phyloP scores from a whole-genome alignment of 35 echinoderm and acorn worm species.

The Strongylocentrotus purpuratus region DNA sequence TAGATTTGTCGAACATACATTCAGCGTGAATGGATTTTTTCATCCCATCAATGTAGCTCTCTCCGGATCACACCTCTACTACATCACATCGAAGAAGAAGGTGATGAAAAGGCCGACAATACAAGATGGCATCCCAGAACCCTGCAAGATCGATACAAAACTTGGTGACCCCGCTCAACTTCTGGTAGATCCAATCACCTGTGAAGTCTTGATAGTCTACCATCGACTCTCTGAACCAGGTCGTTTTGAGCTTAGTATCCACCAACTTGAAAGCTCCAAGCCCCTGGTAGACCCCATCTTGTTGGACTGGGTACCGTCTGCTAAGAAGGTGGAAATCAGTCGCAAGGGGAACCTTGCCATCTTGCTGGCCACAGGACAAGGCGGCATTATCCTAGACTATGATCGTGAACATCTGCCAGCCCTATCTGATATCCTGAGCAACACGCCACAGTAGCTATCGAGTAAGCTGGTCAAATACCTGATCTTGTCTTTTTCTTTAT shows the following conservation, averaged over 20 bases:
- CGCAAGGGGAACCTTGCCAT: neutral
- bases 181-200: neutral
- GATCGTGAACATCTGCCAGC: neutral
- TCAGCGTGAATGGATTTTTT: neutral
- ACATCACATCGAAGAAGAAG: conserved; percentile 13
- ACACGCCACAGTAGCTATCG: neutral
- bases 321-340: neutral
- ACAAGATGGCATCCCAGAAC: neutral
- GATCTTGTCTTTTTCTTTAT: too few relatives aligned
- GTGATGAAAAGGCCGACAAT: neutral
- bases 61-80: neutral
- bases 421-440: conserved; percentile 9
- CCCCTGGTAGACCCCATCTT: neutral
- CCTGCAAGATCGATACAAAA: neutral
- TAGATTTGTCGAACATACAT: neutral
- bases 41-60: neutral
- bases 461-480: neutral
- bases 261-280: neutral
- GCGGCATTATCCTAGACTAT: neutral
- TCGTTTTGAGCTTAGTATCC: neutral
- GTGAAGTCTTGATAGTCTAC: neutral
- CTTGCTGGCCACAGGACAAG: neutral
- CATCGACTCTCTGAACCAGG: neutral
- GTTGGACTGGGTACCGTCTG: neutral
- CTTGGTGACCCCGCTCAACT: conserved; percentile 10